Evolutionary conservation across 1,140 invertebrate genomes (phyloP), one percentile per base, ranked within the genome.

Genomic region (Eulimnadia texana): DNA sequence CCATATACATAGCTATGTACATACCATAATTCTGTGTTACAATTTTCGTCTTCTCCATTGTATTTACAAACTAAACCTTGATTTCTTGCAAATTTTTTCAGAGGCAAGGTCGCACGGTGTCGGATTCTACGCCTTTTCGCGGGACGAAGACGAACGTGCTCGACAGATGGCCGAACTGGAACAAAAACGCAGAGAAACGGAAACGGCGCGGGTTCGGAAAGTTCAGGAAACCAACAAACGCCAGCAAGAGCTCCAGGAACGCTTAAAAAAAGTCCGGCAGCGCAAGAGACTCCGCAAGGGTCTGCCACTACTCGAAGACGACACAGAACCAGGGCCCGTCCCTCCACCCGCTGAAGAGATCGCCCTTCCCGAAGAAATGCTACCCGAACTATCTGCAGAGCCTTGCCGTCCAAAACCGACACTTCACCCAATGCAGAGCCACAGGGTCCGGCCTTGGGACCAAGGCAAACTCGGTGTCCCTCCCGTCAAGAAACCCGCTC

Each of bases 71-170:
- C n/a, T 61, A 53, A 57, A 57, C 29, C 10, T 20, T 19, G 29
- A 27, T 57, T 33, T 29, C 2, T 29, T n/a, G 50, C n/a, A 6
- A 9, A 16, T 20, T 51, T 55, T 76, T 76, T 9, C 72, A 86
- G 85, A 95, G 80, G 86, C 90, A 0, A 78, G 91, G 63, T 77
- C 81, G 1, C 91, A 95, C 71, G 92, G 91, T 68, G 88, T 91
- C 13, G 86, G 86, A 20, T 95, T 90, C 70, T 94, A 84, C 73
- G 79, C 82, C 11, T 93, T 96, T 72, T 89, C 89, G 9, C 84
- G 82, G 51, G 87, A 93, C 66, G 88, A 91, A 66, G 76, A 79
- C 3, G 77, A 84, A 67, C 80, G 91, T 65, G 71, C 74, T 1
- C 78, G 81, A 61, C 87, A 95, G 69, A 87, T 92, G 74, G 79